Conservation (phyloP, 1,140 invertebrate genomes). For the Pollicipes pollicipes region DNA sequence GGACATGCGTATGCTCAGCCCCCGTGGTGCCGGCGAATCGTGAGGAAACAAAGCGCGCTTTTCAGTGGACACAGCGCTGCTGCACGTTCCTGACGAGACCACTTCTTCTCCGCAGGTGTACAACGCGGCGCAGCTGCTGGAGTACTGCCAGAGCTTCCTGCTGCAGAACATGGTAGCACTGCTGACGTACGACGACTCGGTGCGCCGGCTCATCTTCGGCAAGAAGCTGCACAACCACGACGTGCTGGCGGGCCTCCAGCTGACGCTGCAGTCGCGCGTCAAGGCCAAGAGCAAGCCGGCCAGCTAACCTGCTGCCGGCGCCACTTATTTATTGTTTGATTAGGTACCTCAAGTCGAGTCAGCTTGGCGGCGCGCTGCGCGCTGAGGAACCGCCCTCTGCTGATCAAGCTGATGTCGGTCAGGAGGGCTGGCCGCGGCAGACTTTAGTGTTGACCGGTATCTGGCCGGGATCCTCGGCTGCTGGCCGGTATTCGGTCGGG, state of each 20-base stretch:
- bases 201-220: slow-evolving; percentile 67
- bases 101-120: slow-evolving; percentile 44
- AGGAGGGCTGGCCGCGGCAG: too few relatives aligned
- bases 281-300: slow-evolving; percentile 19
- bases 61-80: too few relatives aligned
- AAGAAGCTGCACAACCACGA: slow-evolving; percentile 78
- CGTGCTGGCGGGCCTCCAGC: slow-evolving; percentile 53
- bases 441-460: too few relatives aligned
- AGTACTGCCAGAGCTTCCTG: slow-evolving; percentile 78
- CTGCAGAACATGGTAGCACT: slow-evolving; percentile 85
- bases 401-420: too few relatives aligned
- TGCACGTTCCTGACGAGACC: too few relatives aligned
- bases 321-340: background rate
- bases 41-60: too few relatives aligned
- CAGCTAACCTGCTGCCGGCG: slow-evolving; percentile 5
- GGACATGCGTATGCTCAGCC: too few relatives aligned
- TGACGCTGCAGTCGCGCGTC: slow-evolving; percentile 18
- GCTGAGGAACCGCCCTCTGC: too few relatives aligned
- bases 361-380: too few relatives aligned
- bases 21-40: too few relatives aligned
- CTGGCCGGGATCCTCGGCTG: too few relatives aligned
- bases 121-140: slow-evolving; percentile 60
- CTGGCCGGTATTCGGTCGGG: slow-evolving; percentile 2
- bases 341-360: background rate
- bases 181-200: slow-evolving; percentile 73